Conservation (phyloP, 2,797 vertebrate genomes). For the Pantherophis alleghaniensis region DNA sequence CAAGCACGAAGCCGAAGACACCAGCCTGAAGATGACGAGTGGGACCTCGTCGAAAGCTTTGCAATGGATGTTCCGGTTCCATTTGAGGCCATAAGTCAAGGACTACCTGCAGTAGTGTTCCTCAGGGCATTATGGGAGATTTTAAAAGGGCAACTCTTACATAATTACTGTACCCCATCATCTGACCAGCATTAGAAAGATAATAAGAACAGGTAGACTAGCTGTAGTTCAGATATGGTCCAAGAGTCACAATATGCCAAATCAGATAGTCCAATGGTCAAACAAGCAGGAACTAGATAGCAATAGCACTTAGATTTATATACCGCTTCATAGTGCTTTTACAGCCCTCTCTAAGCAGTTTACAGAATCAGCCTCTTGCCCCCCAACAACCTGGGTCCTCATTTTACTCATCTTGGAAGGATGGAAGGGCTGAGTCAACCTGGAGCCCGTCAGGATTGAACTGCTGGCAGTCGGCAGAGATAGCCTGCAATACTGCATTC, state of each 20-base stretch:
- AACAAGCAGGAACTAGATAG: not conserved
- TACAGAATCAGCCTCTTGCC: too few species aligned
- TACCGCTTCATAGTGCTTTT: too few species aligned
- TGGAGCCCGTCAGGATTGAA: too few species aligned
- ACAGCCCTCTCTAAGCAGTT: too few species aligned
- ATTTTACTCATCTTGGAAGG: too few species aligned
- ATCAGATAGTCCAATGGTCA: not conserved
- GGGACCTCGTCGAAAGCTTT: too few species aligned
- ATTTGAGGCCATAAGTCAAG: not conserved
- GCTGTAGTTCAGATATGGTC: not conserved
- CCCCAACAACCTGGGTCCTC: too few species aligned
- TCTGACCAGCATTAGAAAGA: not conserved
- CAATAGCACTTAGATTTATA: not conserved
- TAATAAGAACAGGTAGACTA: not conserved
- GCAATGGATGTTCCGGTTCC: not conserved
- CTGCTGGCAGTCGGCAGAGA: too few species aligned
- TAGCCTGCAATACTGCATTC: too few species aligned
- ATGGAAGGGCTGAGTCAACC: too few species aligned
- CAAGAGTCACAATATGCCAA: not conserved
- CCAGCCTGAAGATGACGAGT: too few species aligned
- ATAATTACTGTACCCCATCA: not conserved
- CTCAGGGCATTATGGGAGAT: not conserved
- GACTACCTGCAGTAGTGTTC: not conserved
- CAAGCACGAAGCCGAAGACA: too few species aligned
- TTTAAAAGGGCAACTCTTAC: not conserved